Base-by-base conservation (phyloP, 92 coral and sea anemone species). In the Porites cylindrica region DNA sequence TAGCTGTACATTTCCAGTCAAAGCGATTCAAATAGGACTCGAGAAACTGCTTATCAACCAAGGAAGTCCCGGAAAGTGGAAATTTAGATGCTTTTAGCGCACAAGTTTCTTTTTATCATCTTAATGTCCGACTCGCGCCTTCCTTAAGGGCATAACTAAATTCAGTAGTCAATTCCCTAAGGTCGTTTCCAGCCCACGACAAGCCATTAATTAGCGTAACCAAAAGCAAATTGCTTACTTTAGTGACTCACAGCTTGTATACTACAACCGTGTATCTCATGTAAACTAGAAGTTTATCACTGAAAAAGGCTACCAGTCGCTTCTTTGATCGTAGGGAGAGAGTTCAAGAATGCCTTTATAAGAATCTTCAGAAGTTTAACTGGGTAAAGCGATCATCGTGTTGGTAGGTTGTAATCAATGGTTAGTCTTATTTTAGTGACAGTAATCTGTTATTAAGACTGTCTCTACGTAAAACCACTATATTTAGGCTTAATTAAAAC, bases 101-200 rank as follows among this genome's bases (percentile, higher is more conserved):
- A 79, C 19, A 54, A 20, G 43, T 43, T 65, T 65, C 72, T 24
- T 38, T 38, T 13, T 79, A 18, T 65, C 20, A 38, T 50, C 11
- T 20, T 61, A 10, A 13, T 43, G 12, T 21, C 43, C 12, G 59
- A 18, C 60, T 79, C 12, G 19, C n/a, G 59, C 62, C 47, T 20
- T 65, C 38, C 61, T 65, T 43, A 60, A 47, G 16, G 6, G 18
- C 72, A 63, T 50, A 64, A 47, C 62, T n/a, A 8, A 11, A 7
- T 14, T n/a, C 9, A 52, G 7, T 76, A 79, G 19, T 52, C 83
- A 79, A 79, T 79, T 79, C 83, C 83, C 83, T 65, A 53, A 0
- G 83, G 83, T 2, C 73, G 3, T 20, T 64, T 38, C 8, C 1
- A 51, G 83, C 21, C 72, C 83, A 79, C 72, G 47, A 20, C 68